Base-by-base conservation (phyloP, 2,888 invertebrate genomes). In the Pinctada fucata region DNA sequence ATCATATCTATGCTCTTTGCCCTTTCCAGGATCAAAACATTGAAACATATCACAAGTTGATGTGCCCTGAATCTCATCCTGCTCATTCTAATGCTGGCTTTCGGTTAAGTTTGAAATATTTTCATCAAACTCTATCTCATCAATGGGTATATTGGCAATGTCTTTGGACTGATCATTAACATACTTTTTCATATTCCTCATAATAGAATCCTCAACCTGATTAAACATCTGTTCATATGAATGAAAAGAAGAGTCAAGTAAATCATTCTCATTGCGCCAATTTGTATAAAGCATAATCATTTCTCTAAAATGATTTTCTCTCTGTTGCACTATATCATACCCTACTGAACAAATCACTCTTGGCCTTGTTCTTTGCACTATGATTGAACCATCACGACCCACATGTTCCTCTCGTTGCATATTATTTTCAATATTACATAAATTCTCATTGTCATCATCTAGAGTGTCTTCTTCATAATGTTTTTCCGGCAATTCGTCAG, bases 251-350 rank as follows among this genome's bases (percentile, higher is more conserved):
- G 13, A 58, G 66, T 31, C 70, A 47, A 13, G 31, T 31, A 31
- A 73, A n/a, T 69, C 6, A 5, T 13, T 71, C 13, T 52, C 74
- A 67, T 79, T 76, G 64, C 88, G 52, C 90, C 90, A 90, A 1
- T 89, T 85, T 0, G 81, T n/a, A 72, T 80, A 90, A 3, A 91
- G 79, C 89, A 90, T 88, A 0, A 89, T 50, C 13, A 85, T 76
- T 72, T 88, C 88, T 63, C 90, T 79, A 70, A 80, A 87, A 73
- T 80, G 87, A 58, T 89, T 85, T n/a, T 84, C 75, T n/a, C 78
- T 65, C 48, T 90, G 87, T 68, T 52, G 64, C n/a, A 78, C 49
- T 50, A 63, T 67, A 73, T 81, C 84, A 58, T 82, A 85, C 63
- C 79, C 76, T 10, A 84, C 83, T 78, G 75, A 83, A 52, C 84